Percentiles rank a stretch among this genome's conserved stretches.
These are phyloP conservation scores for Philotrypesis tridentata DNA, from an alignment of 1,140 invertebrate genomes.

Conservation along the genomic window DNA sequence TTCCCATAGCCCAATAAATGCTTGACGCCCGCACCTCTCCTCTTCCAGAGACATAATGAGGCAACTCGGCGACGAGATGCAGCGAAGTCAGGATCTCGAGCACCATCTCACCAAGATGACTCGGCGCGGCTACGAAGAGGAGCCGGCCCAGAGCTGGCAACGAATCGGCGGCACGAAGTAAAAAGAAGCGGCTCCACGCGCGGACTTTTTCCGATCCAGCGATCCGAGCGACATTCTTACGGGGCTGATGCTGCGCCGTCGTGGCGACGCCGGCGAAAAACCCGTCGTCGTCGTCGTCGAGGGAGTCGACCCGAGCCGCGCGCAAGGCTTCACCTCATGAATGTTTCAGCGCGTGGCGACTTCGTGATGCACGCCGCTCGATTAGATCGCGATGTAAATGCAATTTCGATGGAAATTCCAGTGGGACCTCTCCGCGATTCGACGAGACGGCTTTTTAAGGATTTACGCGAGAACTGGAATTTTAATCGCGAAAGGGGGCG, in stretches of 20 bases:
- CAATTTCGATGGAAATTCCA: constrained; percentile 43
- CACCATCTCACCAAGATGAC: neutral
- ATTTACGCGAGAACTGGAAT: neutral
- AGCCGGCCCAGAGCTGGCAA: neutral
- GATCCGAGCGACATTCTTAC: neutral
- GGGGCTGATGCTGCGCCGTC: no score
- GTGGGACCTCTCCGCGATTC: neutral
- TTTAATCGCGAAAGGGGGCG: neutral
- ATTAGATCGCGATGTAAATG: constrained; percentile 33
- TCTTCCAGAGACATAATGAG: neutral
- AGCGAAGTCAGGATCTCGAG: neutral
- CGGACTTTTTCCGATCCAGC: neutral
- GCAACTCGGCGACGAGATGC: constrained; percentile 8
- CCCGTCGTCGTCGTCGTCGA: constrained; percentile 9
- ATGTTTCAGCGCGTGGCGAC: constrained; percentile 8
- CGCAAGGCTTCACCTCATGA: neutral
- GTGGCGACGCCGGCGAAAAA: constrained; percentile 15
- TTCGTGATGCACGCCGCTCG: neutral
- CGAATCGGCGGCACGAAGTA: neutral
- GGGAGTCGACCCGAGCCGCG: neutral
- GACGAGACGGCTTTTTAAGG: neutral
- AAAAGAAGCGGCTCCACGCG: neutral
- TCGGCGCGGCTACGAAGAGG: neutral
- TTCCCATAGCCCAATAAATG: no score
- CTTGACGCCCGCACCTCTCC: neutral